Conservation (phyloP, 2,888 invertebrate genomes). For the Steinernema hermaphroditum region DNA sequence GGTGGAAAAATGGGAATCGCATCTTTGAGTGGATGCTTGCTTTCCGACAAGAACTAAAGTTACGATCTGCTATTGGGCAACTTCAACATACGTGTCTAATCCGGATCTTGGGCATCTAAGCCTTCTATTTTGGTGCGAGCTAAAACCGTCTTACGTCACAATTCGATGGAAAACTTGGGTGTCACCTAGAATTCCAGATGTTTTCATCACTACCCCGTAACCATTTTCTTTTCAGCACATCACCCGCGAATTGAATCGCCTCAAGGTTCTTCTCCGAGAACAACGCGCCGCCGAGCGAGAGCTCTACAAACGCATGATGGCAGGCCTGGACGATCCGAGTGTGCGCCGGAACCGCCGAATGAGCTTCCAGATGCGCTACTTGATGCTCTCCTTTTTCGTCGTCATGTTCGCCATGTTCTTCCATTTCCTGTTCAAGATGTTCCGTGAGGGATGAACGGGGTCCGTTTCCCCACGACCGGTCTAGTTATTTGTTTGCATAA, state of each 20-base stretch:
- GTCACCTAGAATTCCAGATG: no score
- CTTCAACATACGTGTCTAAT: no score
- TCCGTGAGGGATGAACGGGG: conserved; percentile 13
- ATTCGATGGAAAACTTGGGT: no score
- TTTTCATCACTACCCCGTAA: background rate
- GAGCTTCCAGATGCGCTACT: conserved; percentile 27
- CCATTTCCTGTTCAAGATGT: conserved; percentile 26
- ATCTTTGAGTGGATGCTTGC: no score
- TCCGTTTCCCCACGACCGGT: background rate
- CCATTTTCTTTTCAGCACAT: conserved; percentile 22
- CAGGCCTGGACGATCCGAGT: conserved; percentile 35
- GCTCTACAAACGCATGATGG: conserved; percentile 43
- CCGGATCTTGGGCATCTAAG: no score
- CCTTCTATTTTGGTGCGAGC: no score
- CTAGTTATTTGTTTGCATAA: conserved; percentile 23
- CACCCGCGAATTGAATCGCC: conserved; percentile 33
- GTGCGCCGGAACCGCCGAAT: background rate
- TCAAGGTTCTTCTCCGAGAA: conserved; percentile 33
- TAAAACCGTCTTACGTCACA: no score
- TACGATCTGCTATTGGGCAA: no score
- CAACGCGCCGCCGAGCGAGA: conserved; percentile 38
- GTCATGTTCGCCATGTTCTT: conserved; percentile 27
- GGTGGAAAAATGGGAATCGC: no score
- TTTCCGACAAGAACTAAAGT: no score
- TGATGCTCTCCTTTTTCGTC: conserved; percentile 11